A percentile compares a stretch with the other conserved stretches of the same genome.
Evolutionary conservation across 2,888 invertebrate species (phyloP).

Genomic region (Piscicola geometra): DNA sequence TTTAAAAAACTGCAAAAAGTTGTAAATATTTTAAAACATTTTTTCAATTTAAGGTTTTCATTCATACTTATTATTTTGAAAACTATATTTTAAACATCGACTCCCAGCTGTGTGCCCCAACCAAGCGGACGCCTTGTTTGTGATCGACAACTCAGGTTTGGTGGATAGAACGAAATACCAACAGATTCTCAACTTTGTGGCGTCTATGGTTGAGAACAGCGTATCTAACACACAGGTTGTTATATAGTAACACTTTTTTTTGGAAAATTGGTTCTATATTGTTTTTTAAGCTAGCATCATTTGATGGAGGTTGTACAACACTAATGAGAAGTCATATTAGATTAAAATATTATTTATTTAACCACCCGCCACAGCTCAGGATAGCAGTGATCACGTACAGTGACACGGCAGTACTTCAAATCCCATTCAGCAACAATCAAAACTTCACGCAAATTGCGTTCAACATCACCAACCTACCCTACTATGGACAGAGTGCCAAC

Average conservation of each 20-base stretch:
- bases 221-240: slow-evolving; percentile 20
- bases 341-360: too few species aligned
- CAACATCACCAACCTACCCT: slow-evolving; percentile 47
- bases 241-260: background rate
- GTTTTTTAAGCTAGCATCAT: too few species aligned
- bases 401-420: background rate
- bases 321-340: too few species aligned
- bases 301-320: too few species aligned
- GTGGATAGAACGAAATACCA: slow-evolving; percentile 19
- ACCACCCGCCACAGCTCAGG: slow-evolving; percentile 15
- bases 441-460: slow-evolving; percentile 28
- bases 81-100: too few species aligned
- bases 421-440: slow-evolving; percentile 29
- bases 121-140: slow-evolving; percentile 21
- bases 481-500: slow-evolving; percentile 50
- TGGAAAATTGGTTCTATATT: too few species aligned
- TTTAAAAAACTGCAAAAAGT: too few species aligned
- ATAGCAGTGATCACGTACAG: slow-evolving; percentile 34
- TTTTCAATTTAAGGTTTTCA: too few species aligned
- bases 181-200: slow-evolving; percentile 12
- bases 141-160: slow-evolving; percentile 31
- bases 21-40: too few species aligned
- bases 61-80: too few species aligned
- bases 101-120: slow-evolving; percentile 22
- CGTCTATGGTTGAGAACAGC: background rate